phyloP scores from a whole-genome alignment of 64 coral and sea anemone species.

The Exaiptasia diaphana region DNA sequence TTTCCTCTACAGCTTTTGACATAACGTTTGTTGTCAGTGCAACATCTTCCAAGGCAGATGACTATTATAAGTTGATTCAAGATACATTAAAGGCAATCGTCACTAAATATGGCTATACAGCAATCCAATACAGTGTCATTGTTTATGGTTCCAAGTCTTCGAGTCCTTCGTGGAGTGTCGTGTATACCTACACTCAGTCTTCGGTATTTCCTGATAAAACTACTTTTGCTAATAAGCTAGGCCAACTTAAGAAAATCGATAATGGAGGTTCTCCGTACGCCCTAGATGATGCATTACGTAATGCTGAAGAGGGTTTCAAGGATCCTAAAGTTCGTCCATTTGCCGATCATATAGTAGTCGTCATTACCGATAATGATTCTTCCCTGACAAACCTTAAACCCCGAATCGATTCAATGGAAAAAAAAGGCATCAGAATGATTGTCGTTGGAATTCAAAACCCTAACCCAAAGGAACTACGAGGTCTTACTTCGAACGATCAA shows the following conservation, averaged over 20 bases:
- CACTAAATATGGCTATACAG: slow-evolving; percentile 41
- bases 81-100: slow-evolving; percentile 31
- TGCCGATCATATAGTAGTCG: slow-evolving; percentile 60
- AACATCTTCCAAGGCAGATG: slow-evolving; percentile 13
- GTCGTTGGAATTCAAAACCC: slow-evolving; percentile 3
- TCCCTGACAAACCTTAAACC: background rate
- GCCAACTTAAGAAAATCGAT: background rate
- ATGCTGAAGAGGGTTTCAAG: slow-evolving; percentile 54
- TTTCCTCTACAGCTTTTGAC: slow-evolving; percentile 34
- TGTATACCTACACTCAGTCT: background rate
- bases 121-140: slow-evolving; percentile 69
- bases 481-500: slow-evolving; percentile 38
- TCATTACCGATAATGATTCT: slow-evolving; percentile 66
- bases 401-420: background rate
- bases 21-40: slow-evolving; percentile 61
- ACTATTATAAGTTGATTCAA: slow-evolving; percentile 35
- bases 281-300: slow-evolving; percentile 37
- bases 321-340: slow-evolving; percentile 24
- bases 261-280: slow-evolving; percentile 13
- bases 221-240: background rate
- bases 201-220: background rate
- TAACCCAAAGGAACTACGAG: background rate
- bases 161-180: background rate
- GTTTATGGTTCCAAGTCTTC: slow-evolving; percentile 31
- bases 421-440: slow-evolving; percentile 25